Conservation (phyloP, 2,797 vertebrate species). For the Spea hammondii region DNA sequence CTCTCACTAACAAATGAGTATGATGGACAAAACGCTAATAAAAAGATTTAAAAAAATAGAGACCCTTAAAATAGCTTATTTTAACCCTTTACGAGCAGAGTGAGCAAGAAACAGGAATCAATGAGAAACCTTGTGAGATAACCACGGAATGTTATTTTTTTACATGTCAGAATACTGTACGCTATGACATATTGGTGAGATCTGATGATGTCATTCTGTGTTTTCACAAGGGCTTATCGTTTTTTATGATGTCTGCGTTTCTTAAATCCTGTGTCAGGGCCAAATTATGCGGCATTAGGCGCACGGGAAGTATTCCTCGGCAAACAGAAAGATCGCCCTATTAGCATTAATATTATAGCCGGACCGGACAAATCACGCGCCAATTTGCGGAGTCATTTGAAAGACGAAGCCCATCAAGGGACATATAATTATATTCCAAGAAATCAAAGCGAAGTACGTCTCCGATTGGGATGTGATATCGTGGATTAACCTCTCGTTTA, state of each 20-base stretch:
- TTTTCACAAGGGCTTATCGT: slow-evolving; percentile 13
- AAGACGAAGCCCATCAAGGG: slow-evolving; percentile 45
- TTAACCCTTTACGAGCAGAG: too few relatives aligned
- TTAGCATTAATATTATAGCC: slow-evolving; percentile 48
- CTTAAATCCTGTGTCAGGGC: too few relatives aligned
- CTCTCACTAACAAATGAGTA: slow-evolving; percentile 33
- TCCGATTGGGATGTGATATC: too few relatives aligned
- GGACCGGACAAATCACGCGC: slow-evolving; percentile 35
- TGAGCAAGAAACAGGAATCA: too few relatives aligned
- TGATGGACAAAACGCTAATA: slow-evolving; percentile 17
- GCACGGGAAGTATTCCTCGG: slow-evolving; percentile 7
- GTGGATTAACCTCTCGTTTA: too few relatives aligned
- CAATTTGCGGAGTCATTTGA: slow-evolving; percentile 49
- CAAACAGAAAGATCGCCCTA: slow-evolving; percentile 33
- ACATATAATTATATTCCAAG: slow-evolving; percentile 46
- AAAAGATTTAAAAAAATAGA: too few relatives aligned
- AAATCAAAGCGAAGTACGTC: slow-evolving; percentile 27
- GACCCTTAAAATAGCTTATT: too few relatives aligned
- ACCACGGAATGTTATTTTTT: too few relatives aligned
- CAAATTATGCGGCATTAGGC: slow-evolving; percentile 22
- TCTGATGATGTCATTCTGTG: too few relatives aligned
- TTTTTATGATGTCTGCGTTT: not conserved
- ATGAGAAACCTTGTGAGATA: too few relatives aligned
- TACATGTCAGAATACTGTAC: too few relatives aligned
- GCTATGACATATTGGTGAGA: too few relatives aligned